These are phyloP conservation scores for human DNA, from an alignment of 2,113 vertebrate genomes.

Conservation along the genomic window GRCh38 chr13:29281501-29282000, in stretches of 20 bases:
- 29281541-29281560: background rate
- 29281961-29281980: background rate
- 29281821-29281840: slow-evolving; percentile 88
- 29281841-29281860: slow-evolving; percentile 82
- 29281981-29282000: background rate
- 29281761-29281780: slow-evolving; percentile 80
- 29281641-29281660: slow-evolving; percentile 32
- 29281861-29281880: slow-evolving; percentile 79
- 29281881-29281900: background rate
- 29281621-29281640: background rate
- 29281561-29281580: background rate
- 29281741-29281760: slow-evolving; percentile 80
- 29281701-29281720: slow-evolving; percentile 88
- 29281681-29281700: slow-evolving; percentile 65
- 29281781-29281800: slow-evolving; percentile 77
- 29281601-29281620: background rate
- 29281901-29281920: background rate
- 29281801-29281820: slow-evolving; percentile 82
- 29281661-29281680: slow-evolving; percentile 81
- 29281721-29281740: slow-evolving; percentile 87
- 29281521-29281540: background rate
- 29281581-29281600: background rate
- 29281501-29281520: background rate
- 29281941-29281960: background rate
- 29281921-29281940: background rate